Conservation (phyloP, 1,140 invertebrate species). For the Drosophila pectinifera region DNA sequence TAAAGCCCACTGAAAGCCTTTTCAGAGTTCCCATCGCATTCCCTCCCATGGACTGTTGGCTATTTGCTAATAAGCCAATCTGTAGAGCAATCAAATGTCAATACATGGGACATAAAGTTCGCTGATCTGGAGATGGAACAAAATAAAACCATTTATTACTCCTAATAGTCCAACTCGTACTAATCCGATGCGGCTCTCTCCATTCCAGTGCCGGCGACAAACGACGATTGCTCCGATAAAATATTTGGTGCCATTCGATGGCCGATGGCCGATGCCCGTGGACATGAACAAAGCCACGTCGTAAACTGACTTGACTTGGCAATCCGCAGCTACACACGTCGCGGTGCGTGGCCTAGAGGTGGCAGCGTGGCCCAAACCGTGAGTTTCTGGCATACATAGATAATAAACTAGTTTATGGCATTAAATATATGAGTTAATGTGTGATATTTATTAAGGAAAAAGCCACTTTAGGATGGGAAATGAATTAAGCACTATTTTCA, state of each 20-base stretch:
- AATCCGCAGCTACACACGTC: conserved; percentile 26
- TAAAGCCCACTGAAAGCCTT: neutral
- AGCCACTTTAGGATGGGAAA: no score
- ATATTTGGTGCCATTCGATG: conserved; percentile 75
- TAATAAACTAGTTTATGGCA: neutral
- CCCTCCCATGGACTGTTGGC: conserved; percentile 8
- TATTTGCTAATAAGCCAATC: conserved; percentile 72
- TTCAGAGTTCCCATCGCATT: conserved; percentile 3
- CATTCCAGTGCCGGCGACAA: conserved; percentile 19
- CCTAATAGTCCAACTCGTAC: conserved; percentile 31
- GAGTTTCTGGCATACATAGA: neutral
- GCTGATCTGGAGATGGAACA: conserved; percentile 53
- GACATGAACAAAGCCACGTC: conserved; percentile 77
- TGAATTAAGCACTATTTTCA: no score
- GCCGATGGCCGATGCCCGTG: conserved; percentile 48
- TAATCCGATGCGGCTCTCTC: conserved; percentile 47
- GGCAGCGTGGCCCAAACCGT: neutral
- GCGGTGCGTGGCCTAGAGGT: conserved; percentile 44
- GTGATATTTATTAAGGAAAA: no score
- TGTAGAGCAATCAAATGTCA: conserved; percentile 75
- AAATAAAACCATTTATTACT: conserved; percentile 68
- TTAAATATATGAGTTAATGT: neutral
- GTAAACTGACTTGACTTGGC: conserved; percentile 56
- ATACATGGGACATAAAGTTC: conserved; percentile 66
- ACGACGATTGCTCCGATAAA: conserved; percentile 59